Conservation (phyloP, 2,888 invertebrate genomes). For the Catocala sponsa region DNA sequence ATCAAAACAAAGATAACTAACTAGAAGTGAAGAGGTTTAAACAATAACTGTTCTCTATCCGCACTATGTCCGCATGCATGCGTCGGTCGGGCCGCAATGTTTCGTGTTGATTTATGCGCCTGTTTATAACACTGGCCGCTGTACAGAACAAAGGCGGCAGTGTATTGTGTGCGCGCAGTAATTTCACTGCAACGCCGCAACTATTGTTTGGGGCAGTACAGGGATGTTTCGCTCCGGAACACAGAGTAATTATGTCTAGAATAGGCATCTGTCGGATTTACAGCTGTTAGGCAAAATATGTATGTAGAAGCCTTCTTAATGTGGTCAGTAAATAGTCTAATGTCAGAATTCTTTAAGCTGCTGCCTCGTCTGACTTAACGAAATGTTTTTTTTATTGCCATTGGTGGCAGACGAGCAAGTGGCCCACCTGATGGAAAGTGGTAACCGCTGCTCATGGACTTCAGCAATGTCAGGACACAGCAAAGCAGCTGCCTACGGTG, state of each 20-base stretch:
- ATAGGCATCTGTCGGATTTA: neutral
- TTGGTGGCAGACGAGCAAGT: no score
- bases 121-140: constrained; percentile 57
- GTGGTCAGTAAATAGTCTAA: no score
- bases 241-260: neutral
- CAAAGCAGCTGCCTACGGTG: no score
- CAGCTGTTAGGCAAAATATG: no score
- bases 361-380: no score
- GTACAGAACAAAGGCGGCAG: constrained; percentile 51
- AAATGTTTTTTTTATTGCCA: no score
- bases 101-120: constrained; percentile 53
- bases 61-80: constrained; percentile 13
- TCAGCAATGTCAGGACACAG: no score
- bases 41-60: constrained; percentile 6
- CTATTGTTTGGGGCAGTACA: constrained; percentile 37
- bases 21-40: neutral
- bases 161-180: constrained; percentile 52
- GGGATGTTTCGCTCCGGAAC: constrained; percentile 3
- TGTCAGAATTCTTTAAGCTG: no score
- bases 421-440: no score
- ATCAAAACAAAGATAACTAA: neutral
- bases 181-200: constrained; percentile 45
- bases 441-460: no score
- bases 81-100: constrained; percentile 38
- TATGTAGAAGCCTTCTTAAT: no score